Evolutionary conservation across 2,113 vertebrate species (phyloP).

Genomic region (Triplophysa tibetana): DNA sequence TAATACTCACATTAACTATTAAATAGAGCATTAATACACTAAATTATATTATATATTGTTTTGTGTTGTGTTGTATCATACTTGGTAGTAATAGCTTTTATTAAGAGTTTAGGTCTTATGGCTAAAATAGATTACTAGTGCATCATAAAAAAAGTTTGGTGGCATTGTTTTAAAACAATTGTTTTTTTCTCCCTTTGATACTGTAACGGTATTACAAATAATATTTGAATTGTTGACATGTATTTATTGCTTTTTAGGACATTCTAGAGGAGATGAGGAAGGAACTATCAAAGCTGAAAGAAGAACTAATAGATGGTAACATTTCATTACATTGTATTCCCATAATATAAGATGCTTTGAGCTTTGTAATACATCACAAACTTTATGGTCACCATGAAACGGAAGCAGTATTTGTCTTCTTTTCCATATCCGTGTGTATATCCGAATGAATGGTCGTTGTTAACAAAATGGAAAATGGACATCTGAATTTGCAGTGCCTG

Average conservation of each 20-base stretch:
- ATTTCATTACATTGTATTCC: constrained; percentile 15
- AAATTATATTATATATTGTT: too few species aligned
- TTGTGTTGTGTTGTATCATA: not conserved
- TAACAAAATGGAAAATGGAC: too few species aligned
- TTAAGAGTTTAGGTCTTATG: not conserved
- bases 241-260: constrained; percentile 75
- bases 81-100: not conserved
- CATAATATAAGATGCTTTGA: not conserved
- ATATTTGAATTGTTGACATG: not conserved
- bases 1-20: too few species aligned
- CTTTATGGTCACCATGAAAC: too few species aligned
- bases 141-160: not conserved
- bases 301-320: constrained; percentile 97
- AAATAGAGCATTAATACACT: too few species aligned
- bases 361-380: not conserved
- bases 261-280: constrained; percentile 99
- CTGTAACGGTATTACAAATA: not conserved
- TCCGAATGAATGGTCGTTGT: too few species aligned
- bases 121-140: too few species aligned
- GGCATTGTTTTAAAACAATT: too few species aligned
- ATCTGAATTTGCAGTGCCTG: too few species aligned
- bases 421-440: too few species aligned
- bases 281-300: constrained; percentile 96
- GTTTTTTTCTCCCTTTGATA: not conserved
- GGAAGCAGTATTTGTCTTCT: too few species aligned